A percentile compares a stretch with the other conserved stretches of the same genome.
These are phyloP conservation scores for Heliconius sara DNA, from an alignment of 2,888 invertebrate species.

Conservation along the genomic window DNA sequence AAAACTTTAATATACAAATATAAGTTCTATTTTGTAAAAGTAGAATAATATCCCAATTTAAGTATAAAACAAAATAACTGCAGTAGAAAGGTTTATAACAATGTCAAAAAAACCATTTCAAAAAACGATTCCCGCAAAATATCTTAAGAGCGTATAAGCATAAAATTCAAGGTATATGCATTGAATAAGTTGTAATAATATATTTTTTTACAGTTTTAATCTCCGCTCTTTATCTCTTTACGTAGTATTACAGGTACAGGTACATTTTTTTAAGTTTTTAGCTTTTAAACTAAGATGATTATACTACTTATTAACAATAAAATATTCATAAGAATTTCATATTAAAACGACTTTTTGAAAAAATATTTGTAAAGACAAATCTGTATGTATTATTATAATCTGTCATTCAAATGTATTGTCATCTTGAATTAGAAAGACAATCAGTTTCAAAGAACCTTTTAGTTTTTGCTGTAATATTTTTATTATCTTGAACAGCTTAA, in stretches of 20 bases:
- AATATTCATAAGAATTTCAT: background rate
- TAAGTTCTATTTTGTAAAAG: constrained; percentile 47
- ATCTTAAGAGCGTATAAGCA: background rate
- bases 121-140: background rate
- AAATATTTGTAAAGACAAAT: too few species aligned
- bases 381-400: background rate
- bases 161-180: background rate
- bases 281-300: background rate
- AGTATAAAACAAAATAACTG: background rate
- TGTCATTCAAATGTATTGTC: background rate
- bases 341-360: background rate
- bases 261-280: background rate
- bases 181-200: background rate
- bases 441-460: background rate
- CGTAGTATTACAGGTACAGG: background rate
- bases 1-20: background rate
- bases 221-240: too few species aligned
- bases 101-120: background rate
- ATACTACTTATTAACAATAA: background rate
- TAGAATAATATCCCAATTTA: constrained; percentile 46
- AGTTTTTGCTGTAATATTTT: background rate
- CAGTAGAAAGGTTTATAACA: background rate
- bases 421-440: background rate
- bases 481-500: background rate
- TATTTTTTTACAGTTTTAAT: too few species aligned